A percentile compares a stretch with the other conserved stretches of the same genome.
phyloP scores from a whole-genome alignment of 1,140 invertebrate genomes.

The Propsilocerus akamusi region DNA sequence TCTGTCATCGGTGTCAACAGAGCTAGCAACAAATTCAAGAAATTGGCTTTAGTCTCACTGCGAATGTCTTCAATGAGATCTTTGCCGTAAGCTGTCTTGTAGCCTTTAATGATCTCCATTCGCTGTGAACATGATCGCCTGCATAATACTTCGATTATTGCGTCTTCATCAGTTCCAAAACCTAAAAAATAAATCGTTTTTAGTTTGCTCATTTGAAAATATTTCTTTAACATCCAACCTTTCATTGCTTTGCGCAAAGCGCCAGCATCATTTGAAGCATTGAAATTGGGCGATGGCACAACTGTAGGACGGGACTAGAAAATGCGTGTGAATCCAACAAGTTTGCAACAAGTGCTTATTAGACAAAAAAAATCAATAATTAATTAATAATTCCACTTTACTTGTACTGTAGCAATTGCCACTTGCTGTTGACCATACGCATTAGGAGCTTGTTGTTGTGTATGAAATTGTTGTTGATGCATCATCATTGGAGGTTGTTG shows the following conservation, averaged over 20 bases:
- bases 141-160: slow-evolving; percentile 51
- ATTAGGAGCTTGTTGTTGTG: no score
- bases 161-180: slow-evolving; percentile 35
- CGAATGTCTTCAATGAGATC: slow-evolving; percentile 56
- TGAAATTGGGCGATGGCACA: slow-evolving; percentile 33
- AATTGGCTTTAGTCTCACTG: slow-evolving; percentile 54
- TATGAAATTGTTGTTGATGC: not conserved
- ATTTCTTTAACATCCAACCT: slow-evolving; percentile 24
- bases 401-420: not conserved
- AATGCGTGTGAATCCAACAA: no score
- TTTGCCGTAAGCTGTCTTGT: slow-evolving; percentile 55
- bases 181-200: not conserved
- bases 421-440: not conserved
- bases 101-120: slow-evolving; percentile 41
- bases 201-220: not conserved
- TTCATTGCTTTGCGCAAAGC: slow-evolving; percentile 55
- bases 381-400: not conserved
- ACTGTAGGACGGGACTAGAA: slow-evolving; percentile 38
- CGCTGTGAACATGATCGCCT: slow-evolving; percentile 44
- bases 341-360: no score
- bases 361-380: no score
- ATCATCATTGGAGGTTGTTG: no score
- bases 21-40: slow-evolving; percentile 57
- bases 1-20: slow-evolving; percentile 46
- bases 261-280: slow-evolving; percentile 44